Conservation (phyloP, 2,797 vertebrate genomes). For the Spinibarbus caldwelli region DNA sequence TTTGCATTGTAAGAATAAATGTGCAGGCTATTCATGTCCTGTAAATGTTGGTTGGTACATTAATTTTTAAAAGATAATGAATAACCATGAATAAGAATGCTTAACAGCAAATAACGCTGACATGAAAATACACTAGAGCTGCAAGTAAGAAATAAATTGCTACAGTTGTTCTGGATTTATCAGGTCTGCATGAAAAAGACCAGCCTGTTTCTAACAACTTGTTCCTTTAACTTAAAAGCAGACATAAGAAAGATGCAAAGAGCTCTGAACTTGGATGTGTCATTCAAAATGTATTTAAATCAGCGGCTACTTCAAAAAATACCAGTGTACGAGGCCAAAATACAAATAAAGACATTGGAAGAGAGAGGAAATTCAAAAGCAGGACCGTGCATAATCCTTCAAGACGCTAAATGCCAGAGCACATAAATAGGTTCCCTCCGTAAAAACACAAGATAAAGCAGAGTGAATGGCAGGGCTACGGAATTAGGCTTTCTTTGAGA, state of each 20-base stretch:
- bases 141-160: not conserved
- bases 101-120: not conserved
- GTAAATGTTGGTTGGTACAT: not conserved
- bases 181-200: not conserved
- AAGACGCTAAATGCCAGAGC: slow-evolving; percentile 64
- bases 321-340: slow-evolving; percentile 68
- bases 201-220: not conserved
- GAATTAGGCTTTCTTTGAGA: slow-evolving; percentile 40
- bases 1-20: not conserved
- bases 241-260: slow-evolving; percentile 45
- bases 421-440: slow-evolving; percentile 55
- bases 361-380: slow-evolving; percentile 68
- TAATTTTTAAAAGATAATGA: not conserved
- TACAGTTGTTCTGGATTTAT: not conserved
- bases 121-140: not conserved
- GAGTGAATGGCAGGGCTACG: slow-evolving; percentile 28
- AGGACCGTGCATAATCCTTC: slow-evolving; percentile 73
- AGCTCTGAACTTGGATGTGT: slow-evolving; percentile 38
- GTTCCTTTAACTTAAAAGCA: not conserved
- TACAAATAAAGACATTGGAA: slow-evolving; percentile 68
- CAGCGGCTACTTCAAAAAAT: slow-evolving; percentile 66
- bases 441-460: slow-evolving; percentile 29
- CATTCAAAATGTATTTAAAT: slow-evolving; percentile 70
- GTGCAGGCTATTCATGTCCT: not conserved
- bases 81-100: not conserved